Base-by-base conservation (phyloP, 2,888 invertebrate genomes). In the Cryptocephalus moraei region DNA sequence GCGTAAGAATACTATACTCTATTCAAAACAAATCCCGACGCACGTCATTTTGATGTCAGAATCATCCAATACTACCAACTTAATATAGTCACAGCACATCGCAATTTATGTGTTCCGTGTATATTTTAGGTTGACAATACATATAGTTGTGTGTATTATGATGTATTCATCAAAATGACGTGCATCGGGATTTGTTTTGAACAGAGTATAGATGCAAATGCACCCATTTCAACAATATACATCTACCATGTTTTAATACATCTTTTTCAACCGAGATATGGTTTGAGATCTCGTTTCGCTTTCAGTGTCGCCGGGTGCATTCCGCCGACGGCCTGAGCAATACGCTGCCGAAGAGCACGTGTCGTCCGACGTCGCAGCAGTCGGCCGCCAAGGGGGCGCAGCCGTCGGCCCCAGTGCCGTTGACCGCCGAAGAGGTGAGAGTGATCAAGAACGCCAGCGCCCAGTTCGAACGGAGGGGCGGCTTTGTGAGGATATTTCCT, bases 401-500 rank as follows among this genome's bases (percentile, higher is more conserved):
- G 39, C 44, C 63, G 41, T 64, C 63, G 47, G 55, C 59, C 2
- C 51, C 66, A 12, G 69, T 66, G 10, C 22, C 22, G 2, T 71
- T 90, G 13, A 84, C 82, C 8, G 73, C 81, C 9, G 92, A 92
- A 64, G 92, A 92, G 69, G 76, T 81, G 56, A 77, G 86, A 45
- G 79, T 92, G 41, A 76, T 92, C 51, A 77, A 84, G 4, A 79
- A 82, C 36, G 82, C 84, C 31, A 79, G 81, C 53, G 80, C 84
- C 41, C 92, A 94, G 69, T 87, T 89, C 69, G 80, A 81, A 14
- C 74, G 93, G 1, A 74, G 89, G 31, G 91, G 91, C 2, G 93
- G 93, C 32, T 94, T 88, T 73, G 87, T 93, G 2, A 72, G 92
- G 42, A 90, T 94, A 59, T 94, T 92, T 71, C 94, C 94, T 13